phyloP scores from a whole-genome alignment of 2,888 invertebrate genomes.

The Xestobium rufovillosum region DNA sequence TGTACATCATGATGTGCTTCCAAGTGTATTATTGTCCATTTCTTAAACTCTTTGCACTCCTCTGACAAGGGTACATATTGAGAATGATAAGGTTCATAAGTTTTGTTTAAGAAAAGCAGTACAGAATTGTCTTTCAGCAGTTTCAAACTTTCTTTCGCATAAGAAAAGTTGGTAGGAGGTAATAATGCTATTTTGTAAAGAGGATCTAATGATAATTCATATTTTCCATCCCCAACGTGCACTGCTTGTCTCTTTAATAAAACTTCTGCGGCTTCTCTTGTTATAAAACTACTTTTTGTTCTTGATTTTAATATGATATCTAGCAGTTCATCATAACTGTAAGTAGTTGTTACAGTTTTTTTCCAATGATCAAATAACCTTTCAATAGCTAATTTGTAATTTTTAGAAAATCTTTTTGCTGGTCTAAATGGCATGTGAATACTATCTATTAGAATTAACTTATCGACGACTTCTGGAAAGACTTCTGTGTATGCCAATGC shows the following conservation, averaged over 20 bases:
- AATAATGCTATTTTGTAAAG: conserved; percentile 42
- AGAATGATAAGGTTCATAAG: too few species aligned
- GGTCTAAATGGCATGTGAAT: conserved; percentile 30
- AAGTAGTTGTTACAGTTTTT: too few species aligned
- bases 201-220: conserved; percentile 50
- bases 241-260: conserved; percentile 46
- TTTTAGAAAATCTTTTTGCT: conserved; percentile 26
- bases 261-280: conserved; percentile 43
- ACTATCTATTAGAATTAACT: conserved; percentile 44
- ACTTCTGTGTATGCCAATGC: conserved; percentile 38
- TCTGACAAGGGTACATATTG: too few species aligned
- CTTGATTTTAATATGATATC: conserved; percentile 44
- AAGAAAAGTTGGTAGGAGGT: conserved; percentile 35
- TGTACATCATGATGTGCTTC: conserved; percentile 57
- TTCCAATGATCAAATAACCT: too few species aligned
- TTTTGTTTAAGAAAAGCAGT: too few species aligned
- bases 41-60: conserved; percentile 28
- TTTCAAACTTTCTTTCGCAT: conserved; percentile 31
- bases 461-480: conserved; percentile 41
- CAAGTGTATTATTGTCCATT: conserved; percentile 36
- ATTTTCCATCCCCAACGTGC: conserved; percentile 41
- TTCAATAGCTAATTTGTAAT: conserved; percentile 22
- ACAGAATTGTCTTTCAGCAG: too few species aligned
- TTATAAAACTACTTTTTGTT: conserved; percentile 35
- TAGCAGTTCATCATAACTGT: conserved; percentile 45